A percentile compares a stretch with the other conserved stretches of the same genome.
phyloP scores from a whole-genome alignment of 2,888 invertebrate genomes.

The Napeogenes sylphis region DNA sequence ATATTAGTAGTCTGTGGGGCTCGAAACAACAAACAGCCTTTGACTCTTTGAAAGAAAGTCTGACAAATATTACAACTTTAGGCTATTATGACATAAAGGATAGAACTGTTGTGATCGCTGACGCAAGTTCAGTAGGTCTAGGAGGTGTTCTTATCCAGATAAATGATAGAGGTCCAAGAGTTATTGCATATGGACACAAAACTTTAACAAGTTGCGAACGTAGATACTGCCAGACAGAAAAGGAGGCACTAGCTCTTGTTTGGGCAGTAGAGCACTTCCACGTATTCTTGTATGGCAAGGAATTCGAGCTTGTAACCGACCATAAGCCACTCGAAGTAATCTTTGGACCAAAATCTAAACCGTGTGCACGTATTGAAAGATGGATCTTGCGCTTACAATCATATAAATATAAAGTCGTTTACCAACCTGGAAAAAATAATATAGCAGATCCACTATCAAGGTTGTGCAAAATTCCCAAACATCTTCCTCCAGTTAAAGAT shows the following conservation, averaged over 20 bases:
- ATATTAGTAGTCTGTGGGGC: constrained; percentile 25
- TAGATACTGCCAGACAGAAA: constrained; percentile 35
- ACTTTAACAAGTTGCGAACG: constrained; percentile 24
- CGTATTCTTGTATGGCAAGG: constrained; percentile 34
- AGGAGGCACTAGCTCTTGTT: constrained; percentile 33
- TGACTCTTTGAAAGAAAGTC: background rate
- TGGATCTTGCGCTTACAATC: constrained; percentile 35
- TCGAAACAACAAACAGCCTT: constrained; percentile 19
- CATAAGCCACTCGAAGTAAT: constrained; percentile 48
- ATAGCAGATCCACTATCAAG: constrained; percentile 38
- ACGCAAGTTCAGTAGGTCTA: constrained; percentile 19
- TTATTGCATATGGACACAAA: constrained; percentile 34
- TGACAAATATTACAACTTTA: constrained; percentile 8
- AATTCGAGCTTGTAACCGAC: constrained; percentile 40
- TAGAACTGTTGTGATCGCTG: constrained; percentile 17
- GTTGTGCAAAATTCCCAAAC: constrained; percentile 1
- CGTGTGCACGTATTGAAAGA: constrained; percentile 39
- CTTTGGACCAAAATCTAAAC: constrained; percentile 40
- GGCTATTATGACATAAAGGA: constrained; percentile 16
- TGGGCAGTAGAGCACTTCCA: constrained; percentile 37
- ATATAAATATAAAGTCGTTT: constrained; percentile 26
- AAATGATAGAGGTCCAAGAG: constrained; percentile 23
- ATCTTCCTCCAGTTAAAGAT: constrained; percentile 18
- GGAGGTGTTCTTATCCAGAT: constrained; percentile 22
- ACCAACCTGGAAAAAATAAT: constrained; percentile 36